These are phyloP conservation scores for Python bivittatus DNA, from an alignment of 2,113 vertebrate genomes.

Conservation along the genomic window DNA sequence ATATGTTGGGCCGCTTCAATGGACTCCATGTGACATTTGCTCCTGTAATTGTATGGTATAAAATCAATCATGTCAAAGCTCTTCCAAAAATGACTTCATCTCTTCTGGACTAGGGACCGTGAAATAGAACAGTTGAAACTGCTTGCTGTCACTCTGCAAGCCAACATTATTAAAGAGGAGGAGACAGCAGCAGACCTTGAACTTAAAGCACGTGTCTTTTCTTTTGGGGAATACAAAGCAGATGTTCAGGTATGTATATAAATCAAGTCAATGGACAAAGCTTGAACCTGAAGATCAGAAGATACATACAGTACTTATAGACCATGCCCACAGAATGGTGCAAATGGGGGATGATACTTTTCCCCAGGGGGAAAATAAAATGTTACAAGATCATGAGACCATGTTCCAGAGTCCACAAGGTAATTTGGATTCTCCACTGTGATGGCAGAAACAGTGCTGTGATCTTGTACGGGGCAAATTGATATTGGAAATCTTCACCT, in stretches of 20 bases:
- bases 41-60: background rate
- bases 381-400: background rate
- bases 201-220: constrained; percentile 77
- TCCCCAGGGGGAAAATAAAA: background rate
- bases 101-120: constrained; percentile 73
- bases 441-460: background rate
- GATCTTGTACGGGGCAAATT: background rate
- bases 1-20: background rate
- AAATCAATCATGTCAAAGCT: background rate
- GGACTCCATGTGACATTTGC: too few species aligned
- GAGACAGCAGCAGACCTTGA: constrained; percentile 75
- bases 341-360: background rate
- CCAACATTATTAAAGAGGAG: constrained; percentile 76
- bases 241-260: constrained; percentile 76
- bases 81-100: background rate
- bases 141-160: constrained; percentile 71
- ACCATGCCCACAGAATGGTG: background rate
- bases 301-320: background rate
- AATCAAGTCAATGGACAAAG: background rate
- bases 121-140: constrained; percentile 75
- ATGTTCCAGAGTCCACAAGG: background rate
- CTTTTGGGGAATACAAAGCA: constrained; percentile 70
- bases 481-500: background rate
- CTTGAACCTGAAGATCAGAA: rapidly evolving
- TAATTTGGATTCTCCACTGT: background rate